A percentile compares a stretch with the other conserved stretches of the same genome.
Evolutionary conservation across 2,888 invertebrate species (phyloP).

Genomic region (Aphrophora alni): DNA sequence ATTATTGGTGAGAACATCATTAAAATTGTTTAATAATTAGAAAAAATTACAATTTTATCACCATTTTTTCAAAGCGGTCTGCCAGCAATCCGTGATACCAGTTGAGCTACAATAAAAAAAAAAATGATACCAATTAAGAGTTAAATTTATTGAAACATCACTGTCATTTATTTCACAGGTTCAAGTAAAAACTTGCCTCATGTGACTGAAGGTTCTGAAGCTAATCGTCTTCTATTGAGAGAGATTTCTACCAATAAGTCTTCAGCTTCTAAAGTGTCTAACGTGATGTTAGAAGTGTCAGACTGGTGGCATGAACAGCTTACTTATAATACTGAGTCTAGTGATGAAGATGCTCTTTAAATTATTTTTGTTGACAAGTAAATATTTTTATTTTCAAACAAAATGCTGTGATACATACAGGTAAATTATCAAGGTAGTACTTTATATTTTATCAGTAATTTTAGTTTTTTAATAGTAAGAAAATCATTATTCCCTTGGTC

Average conservation of each 20-base stretch:
- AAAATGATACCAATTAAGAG: too few species aligned
- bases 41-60: too few species aligned
- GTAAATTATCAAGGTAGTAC: neutral
- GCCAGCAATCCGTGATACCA: too few species aligned
- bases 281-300: conserved; percentile 74
- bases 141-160: too few species aligned
- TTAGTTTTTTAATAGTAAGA: too few species aligned
- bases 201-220: conserved; percentile 57
- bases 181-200: conserved; percentile 62
- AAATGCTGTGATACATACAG: neutral
- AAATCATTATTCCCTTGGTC: too few species aligned
- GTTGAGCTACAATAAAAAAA: too few species aligned
- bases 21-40: too few species aligned
- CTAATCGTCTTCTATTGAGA: conserved; percentile 56
- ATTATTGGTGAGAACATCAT: too few species aligned
- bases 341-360: conserved; percentile 63
- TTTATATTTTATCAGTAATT: too few species aligned
- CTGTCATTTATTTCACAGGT: conserved; percentile 53
- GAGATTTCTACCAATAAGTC: conserved; percentile 60
- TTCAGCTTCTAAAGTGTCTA: conserved; percentile 60
- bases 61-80: too few species aligned
- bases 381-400: neutral
- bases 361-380: neutral
- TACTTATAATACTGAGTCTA: conserved; percentile 65
- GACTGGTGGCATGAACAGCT: conserved; percentile 88